These are phyloP conservation scores for Dromius quadrimaculatus DNA, from an alignment of 2,888 invertebrate species.

Conservation along the genomic window DNA sequence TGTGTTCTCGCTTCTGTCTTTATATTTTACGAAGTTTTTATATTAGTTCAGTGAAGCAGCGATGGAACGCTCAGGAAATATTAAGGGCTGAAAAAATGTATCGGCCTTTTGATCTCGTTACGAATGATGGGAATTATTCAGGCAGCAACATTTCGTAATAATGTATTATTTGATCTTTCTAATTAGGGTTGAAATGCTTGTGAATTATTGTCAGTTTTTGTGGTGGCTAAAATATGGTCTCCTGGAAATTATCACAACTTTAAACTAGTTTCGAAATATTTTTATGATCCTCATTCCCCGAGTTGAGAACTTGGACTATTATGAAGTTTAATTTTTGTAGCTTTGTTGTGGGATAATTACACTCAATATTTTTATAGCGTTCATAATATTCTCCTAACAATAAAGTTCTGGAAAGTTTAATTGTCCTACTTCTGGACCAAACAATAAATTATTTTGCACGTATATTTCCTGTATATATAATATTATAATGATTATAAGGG, in stretches of 20 bases:
- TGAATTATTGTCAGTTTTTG: not conserved
- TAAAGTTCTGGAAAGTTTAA: too few species aligned
- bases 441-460: too few species aligned
- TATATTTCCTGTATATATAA: too few species aligned
- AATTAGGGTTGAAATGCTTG: not conserved
- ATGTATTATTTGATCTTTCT: not conserved
- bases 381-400: too few species aligned
- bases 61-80: slow-evolving; percentile 4
- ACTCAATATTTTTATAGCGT: slow-evolving; percentile 10
- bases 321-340: not conserved
- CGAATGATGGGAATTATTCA: too few species aligned
- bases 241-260: slow-evolving; percentile 13
- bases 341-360: slow-evolving; percentile 10
- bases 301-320: slow-evolving; percentile 10
- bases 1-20: not conserved
- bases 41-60: not conserved
- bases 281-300: slow-evolving; percentile 11
- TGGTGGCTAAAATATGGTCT: not conserved
- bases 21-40: slow-evolving; percentile 14
- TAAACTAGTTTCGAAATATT: slow-evolving; percentile 24
- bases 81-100: not conserved
- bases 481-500: too few species aligned
- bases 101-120: too few species aligned
- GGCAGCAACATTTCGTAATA: too few species aligned
- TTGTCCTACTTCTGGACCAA: too few species aligned